These are phyloP conservation scores for Rhopilema esculentum DNA, from an alignment of 30 jellyfish, hydroid and myxozoan genomes.

Conservation along the genomic window DNA sequence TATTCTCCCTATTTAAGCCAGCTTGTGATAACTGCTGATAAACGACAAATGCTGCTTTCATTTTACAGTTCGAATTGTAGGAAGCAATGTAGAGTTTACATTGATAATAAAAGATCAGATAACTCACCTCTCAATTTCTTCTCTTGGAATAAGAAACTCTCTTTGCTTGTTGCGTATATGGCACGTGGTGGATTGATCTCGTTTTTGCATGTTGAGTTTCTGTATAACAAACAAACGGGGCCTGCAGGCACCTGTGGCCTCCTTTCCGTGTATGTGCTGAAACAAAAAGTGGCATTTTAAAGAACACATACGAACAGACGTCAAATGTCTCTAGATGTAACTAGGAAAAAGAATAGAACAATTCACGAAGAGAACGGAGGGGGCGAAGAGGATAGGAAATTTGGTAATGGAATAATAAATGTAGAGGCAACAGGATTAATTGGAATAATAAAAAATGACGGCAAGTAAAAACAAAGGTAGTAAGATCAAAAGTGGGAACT, in stretches of 20 bases:
- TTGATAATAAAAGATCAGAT: background rate
- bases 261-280: slow-evolving; percentile 28
- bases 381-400: background rate
- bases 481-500: too few relatives aligned
- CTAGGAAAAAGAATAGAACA: background rate
- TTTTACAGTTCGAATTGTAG: too few relatives aligned
- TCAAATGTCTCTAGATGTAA: too few relatives aligned
- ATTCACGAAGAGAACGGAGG: background rate
- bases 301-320: too few relatives aligned
- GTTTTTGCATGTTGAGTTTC: slow-evolving; percentile 59
- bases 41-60: too few relatives aligned
- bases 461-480: too few relatives aligned
- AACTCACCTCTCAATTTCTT: slow-evolving; percentile 65
- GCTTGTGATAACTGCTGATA: too few relatives aligned
- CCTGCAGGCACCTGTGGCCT: slow-evolving; percentile 26
- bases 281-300: background rate
- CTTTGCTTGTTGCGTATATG: slow-evolving; percentile 31
- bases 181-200: slow-evolving; percentile 47
- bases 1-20: too few relatives aligned
- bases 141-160: slow-evolving; percentile 57
- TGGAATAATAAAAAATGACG: too few relatives aligned
- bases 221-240: slow-evolving; percentile 54
- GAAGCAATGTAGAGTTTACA: too few relatives aligned
- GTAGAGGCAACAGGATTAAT: too few relatives aligned
- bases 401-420: background rate